Evolutionary conservation across 1,140 invertebrate genomes (phyloP).

Genomic region (Drosophila melanica): DNA sequence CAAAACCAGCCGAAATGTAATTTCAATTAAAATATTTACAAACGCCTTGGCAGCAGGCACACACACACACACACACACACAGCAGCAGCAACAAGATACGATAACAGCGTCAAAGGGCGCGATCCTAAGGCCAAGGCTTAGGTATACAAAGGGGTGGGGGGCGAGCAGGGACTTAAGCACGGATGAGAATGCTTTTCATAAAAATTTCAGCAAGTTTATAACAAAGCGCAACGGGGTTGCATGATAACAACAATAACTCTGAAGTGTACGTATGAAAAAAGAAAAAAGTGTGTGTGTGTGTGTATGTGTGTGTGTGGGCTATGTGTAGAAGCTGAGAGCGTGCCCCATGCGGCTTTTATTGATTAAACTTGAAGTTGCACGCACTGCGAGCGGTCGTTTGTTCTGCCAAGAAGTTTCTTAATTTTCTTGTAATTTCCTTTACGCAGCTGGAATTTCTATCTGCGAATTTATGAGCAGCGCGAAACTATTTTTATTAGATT

Average conservation of each 20-base stretch:
- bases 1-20: constrained; percentile 56
- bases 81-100: constrained; percentile 56
- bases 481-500: constrained; percentile 82
- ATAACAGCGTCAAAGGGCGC: constrained; percentile 59
- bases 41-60: constrained; percentile 43
- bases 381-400: constrained; percentile 53
- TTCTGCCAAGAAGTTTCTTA: constrained; percentile 66
- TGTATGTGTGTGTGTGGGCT: constrained; percentile 6
- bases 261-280: constrained; percentile 18
- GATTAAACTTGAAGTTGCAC: constrained; percentile 79
- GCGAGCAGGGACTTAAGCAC: constrained; percentile 25
- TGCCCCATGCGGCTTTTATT: constrained; percentile 73
- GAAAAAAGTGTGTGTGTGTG: constrained; percentile 5
- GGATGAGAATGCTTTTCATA: constrained; percentile 50
- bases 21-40: constrained; percentile 77
- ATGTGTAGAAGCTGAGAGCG: constrained; percentile 3
- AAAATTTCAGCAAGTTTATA: constrained; percentile 44
- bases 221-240: constrained; percentile 61
- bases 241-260: constrained; percentile 58
- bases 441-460: constrained; percentile 80
- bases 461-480: constrained; percentile 78
- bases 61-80: no score
- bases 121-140: constrained; percentile 1
- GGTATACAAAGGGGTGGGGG: background rate
- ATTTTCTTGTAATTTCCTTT: constrained; percentile 80